These are phyloP conservation scores for Polymixis flavicincta DNA, from an alignment of 2,888 invertebrate species.

Conservation along the genomic window DNA sequence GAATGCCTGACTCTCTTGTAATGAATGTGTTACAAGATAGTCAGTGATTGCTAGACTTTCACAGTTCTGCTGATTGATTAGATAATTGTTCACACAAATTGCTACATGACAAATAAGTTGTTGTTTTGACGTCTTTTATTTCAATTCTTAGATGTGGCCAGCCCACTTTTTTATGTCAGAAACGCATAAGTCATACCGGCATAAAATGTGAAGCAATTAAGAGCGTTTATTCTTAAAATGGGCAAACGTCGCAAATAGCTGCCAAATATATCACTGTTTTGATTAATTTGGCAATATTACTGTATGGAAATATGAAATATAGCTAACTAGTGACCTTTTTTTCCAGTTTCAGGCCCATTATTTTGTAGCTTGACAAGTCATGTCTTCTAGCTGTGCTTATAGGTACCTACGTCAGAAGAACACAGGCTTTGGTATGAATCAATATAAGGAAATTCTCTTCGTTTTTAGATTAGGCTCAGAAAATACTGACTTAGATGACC, in stretches of 20 bases:
- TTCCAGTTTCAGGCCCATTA: not conserved
- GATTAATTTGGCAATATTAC: too few relatives aligned
- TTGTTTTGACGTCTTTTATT: not conserved
- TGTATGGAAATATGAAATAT: too few relatives aligned
- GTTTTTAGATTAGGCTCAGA: not conserved
- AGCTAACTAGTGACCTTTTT: too few relatives aligned
- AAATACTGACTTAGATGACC: not conserved
- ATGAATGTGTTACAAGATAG: slow-evolving; percentile 40
- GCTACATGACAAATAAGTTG: slow-evolving; percentile 31
- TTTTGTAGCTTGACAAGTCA: not conserved
- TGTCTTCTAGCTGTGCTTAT: not conserved
- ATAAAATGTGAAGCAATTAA: not conserved
- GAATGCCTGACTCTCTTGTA: slow-evolving; percentile 21
- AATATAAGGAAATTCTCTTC: not conserved
- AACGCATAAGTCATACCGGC: too few relatives aligned
- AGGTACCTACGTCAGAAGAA: not conserved
- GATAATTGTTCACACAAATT: slow-evolving; percentile 48
- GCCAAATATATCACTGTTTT: too few relatives aligned
- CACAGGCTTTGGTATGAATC: not conserved
- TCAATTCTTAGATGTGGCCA: not conserved
- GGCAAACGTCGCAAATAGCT: too few relatives aligned
- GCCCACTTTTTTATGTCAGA: not conserved
- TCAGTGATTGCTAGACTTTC: slow-evolving; percentile 52
- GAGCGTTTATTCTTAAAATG: too few relatives aligned
- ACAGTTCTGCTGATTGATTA: slow-evolving; percentile 51